Percentiles rank a stretch among this genome's conserved stretches.
These are phyloP conservation scores for Melieria picta DNA, from an alignment of 2,888 invertebrate species.

Conservation along the genomic window DNA sequence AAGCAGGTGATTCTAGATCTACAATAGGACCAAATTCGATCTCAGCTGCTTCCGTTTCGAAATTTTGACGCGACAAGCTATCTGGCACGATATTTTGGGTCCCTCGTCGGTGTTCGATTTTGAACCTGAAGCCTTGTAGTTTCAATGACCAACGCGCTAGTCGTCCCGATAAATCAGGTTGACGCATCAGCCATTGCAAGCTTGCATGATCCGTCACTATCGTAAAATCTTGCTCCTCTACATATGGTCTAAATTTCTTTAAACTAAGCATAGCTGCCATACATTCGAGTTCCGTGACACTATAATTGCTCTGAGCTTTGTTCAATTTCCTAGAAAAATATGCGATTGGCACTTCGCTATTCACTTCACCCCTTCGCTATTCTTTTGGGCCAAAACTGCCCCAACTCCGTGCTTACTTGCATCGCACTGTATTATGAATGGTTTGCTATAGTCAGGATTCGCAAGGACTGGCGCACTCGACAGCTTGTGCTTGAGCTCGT, in stretches of 20 bases:
- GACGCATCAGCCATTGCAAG: background rate
- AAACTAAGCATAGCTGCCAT: background rate
- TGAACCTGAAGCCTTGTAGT: background rate
- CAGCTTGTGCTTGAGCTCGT: background rate
- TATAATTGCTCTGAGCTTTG: background rate
- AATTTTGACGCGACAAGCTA: too few relatives aligned
- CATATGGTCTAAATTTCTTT: slow-evolving; percentile 11
- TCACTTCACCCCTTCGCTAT: slow-evolving; percentile 1
- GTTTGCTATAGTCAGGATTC: slow-evolving; percentile 3
- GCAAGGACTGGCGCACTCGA: slow-evolving; percentile 2
- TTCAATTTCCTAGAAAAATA: slow-evolving; percentile 1
- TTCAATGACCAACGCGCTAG: too few relatives aligned
- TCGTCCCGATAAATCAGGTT: background rate
- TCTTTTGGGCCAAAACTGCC: background rate
- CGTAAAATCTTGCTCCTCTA: background rate
- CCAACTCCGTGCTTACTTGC: slow-evolving; percentile 31
- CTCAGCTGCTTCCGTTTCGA: too few relatives aligned
- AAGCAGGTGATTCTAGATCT: too few relatives aligned
- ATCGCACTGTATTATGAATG: slow-evolving; percentile 14
- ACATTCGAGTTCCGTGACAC: background rate
- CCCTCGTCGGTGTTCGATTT: background rate
- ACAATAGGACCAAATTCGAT: too few relatives aligned
- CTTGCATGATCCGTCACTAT: too few relatives aligned
- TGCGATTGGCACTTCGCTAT: too few relatives aligned
- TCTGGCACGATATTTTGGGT: background rate